Evolutionary conservation across 2,888 invertebrate genomes (phyloP), one percentile per base, ranked within the genome.

Genomic region (Eupeodes luniger): DNA sequence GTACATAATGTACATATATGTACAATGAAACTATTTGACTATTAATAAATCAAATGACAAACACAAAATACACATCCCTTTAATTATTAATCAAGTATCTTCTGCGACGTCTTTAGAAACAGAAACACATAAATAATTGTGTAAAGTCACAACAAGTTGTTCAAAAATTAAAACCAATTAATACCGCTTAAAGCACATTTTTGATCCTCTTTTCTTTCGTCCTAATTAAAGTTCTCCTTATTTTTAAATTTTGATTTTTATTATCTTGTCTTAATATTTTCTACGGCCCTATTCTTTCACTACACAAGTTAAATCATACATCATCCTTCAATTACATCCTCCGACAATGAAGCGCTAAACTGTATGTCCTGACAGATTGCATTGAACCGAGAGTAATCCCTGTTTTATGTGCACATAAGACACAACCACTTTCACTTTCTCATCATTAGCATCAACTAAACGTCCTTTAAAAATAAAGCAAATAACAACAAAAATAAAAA

Each of bases 361-460:
- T 88, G 85, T 78, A 88, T 88, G 88, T 78, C 81, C 85, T 88
- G 88, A 75, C 75, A 85, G 85, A 81, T 81, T 81, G 69, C 88
- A 88, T 7, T 64, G 77, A 69, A 74, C 88, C 57, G 69, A 59
- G 72, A 72, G 27, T 77, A 72, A 87, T 83, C 70, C 53, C n/a
- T n/a, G 2, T 72, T 72, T 70, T 19, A 55, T 70, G 5, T 72
- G 27, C 44, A 19, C 44, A 19, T 14, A 59, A 47, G 5, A 80
- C 75, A 55, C 59, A 75, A 67, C 34, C 76, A 85, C 76, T 82
- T 82, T 82, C 88, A 85, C 84, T 85, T 74, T 78, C 78, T 69
- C 53, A 47, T 70, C 72, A 75, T 85, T 78, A 81, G 78, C 78
- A 81, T 85, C 74, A 72, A 67, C 78, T 75, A 77, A 81, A 67